These are phyloP conservation scores for Actinia equina DNA, from an alignment of 64 coral and sea anemone genomes.

Conservation along the genomic window DNA sequence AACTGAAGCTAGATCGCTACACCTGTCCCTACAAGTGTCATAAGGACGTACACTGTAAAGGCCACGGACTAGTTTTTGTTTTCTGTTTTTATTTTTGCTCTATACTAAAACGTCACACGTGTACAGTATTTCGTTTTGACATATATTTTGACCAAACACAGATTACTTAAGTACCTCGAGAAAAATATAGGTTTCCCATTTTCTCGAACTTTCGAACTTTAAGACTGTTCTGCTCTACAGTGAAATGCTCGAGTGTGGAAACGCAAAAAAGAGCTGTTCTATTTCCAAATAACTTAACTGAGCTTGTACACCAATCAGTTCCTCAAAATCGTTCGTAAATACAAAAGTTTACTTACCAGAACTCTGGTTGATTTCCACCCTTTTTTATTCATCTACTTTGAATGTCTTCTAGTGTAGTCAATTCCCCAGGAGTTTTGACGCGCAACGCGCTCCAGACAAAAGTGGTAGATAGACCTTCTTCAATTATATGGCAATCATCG, in stretches of 20 bases:
- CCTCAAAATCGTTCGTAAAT: neutral
- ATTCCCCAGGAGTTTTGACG: neutral
- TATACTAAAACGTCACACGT: neutral
- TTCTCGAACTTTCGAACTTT: neutral
- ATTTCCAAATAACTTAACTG: neutral
- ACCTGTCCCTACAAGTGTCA: constrained; percentile 1
- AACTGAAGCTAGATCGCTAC: neutral
- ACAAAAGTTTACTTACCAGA: neutral
- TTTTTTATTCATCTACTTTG: neutral
- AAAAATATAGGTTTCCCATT: neutral
- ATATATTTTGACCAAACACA: neutral
- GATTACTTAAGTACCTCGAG: neutral
- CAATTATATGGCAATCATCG: neutral
- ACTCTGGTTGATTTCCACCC: neutral
- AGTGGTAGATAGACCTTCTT: neutral
- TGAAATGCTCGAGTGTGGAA: neutral
- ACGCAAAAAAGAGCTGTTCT: neutral
- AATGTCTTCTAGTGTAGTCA: neutral
- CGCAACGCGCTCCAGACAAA: neutral
- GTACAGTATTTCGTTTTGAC: neutral
- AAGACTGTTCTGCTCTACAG: neutral
- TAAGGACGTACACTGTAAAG: neutral
- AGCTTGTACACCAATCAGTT: neutral
- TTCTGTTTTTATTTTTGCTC: neutral
- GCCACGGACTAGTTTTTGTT: neutral